phyloP scores from a whole-genome alignment of 2,888 invertebrate genomes.

The Metalampra italica region DNA sequence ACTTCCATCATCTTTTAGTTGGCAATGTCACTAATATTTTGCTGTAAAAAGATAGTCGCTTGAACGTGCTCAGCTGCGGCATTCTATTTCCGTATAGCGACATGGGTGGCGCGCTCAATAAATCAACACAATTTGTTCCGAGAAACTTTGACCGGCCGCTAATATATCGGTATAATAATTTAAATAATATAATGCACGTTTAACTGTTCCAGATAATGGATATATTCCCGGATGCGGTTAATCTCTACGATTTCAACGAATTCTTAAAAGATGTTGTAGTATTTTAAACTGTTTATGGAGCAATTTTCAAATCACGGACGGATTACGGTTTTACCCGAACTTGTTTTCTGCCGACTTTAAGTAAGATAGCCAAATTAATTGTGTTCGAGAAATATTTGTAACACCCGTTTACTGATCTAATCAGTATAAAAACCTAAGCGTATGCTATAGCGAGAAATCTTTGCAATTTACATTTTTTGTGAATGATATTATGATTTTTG shows the following conservation, averaged over 20 bases:
- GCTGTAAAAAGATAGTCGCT: background rate
- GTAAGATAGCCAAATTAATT: no score
- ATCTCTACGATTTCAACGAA: conserved; percentile 12
- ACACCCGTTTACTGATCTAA: no score
- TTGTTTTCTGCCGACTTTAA: no score
- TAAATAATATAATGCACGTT: conserved; percentile 29
- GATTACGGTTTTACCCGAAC: no score
- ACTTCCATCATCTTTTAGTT: no score
- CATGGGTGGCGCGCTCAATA: conserved; percentile 53
- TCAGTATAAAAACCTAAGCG: no score
- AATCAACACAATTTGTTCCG: conserved; percentile 68
- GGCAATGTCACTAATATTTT: background rate
- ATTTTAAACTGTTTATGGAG: background rate
- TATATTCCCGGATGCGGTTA: conserved; percentile 29
- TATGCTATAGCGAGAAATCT: no score
- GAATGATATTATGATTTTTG: no score
- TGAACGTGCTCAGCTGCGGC: conserved; percentile 19
- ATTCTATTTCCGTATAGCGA: conserved; percentile 55
- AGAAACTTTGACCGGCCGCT: conserved; percentile 48
- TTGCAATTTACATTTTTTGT: no score
- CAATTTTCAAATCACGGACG: no score
- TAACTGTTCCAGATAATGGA: conserved; percentile 20
- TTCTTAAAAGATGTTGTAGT: background rate
- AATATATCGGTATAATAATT: conserved; percentile 49
- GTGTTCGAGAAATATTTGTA: no score